Evolutionary conservation across 2,113 vertebrate species (phyloP).

Genomic region (Brachirus orientalis): DNA sequence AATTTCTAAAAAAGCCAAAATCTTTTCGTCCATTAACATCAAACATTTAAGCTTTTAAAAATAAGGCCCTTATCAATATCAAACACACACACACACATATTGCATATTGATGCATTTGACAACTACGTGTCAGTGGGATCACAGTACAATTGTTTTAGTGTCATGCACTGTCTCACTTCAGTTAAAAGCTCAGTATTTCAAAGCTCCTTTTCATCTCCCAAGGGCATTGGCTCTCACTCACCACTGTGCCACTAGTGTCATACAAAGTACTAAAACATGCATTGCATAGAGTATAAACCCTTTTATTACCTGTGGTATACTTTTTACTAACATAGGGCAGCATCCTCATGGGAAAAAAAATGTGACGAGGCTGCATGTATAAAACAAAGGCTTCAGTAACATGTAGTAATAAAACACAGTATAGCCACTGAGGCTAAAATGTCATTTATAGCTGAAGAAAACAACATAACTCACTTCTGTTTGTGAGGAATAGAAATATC

Average conservation of each 20-base stretch:
- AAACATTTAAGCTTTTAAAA: constrained; percentile 36
- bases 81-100: constrained; percentile 28
- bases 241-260: constrained; percentile 50
- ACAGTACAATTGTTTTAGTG: constrained; percentile 65
- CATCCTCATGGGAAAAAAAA: constrained; percentile 4
- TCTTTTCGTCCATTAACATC: constrained; percentile 8
- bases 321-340: constrained; percentile 5
- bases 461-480: background rate
- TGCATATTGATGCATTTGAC: constrained; percentile 36
- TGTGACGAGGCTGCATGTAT: constrained; percentile 6
- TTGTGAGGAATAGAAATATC: constrained; percentile 20
- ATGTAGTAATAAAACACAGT: constrained; percentile 38
- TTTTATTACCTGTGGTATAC: constrained; percentile 40
- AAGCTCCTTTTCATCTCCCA: constrained; percentile 59
- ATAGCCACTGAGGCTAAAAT: constrained; percentile 5
- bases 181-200: constrained; percentile 28
- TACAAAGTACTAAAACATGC: constrained; percentile 46
- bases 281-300: constrained; percentile 71
- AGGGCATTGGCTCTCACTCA: constrained; percentile 33
- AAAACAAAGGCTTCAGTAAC: constrained; percentile 31
- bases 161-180: constrained; percentile 37
- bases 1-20: constrained; percentile 6
- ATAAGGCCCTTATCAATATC: constrained; percentile 73
- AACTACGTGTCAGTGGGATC: constrained; percentile 40
- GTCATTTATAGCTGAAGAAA: background rate